A percentile compares a stretch with the other conserved stretches of the same genome.
phyloP scores from a whole-genome alignment of 2,113 vertebrate genomes.

The Fulica atra region DNA sequence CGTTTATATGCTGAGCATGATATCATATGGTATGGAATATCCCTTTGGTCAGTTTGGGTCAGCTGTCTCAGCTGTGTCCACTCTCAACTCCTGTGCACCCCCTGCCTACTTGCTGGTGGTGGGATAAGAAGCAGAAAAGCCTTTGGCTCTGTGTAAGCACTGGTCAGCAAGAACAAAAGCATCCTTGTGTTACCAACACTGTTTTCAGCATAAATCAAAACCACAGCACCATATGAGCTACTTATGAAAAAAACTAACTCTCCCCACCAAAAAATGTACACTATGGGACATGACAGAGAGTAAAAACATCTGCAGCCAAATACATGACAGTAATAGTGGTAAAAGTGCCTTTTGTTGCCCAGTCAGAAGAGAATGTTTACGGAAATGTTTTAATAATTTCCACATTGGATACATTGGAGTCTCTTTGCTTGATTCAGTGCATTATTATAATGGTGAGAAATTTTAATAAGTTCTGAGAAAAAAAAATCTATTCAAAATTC shows the following conservation, averaged over 20 bases:
- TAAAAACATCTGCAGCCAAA: neutral
- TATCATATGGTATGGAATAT: neutral
- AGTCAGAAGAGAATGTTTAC: neutral
- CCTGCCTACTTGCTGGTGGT: neutral
- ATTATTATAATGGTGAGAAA: neutral
- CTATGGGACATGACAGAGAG: neutral
- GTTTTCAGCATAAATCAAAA: neutral
- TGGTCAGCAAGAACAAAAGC: neutral
- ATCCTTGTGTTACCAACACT: neutral
- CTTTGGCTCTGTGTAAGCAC: neutral
- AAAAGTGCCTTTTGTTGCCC: neutral
- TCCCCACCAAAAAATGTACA: neutral
- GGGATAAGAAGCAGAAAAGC: neutral
- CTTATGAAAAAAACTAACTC: neutral
- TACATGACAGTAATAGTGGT: neutral
- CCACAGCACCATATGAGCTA: neutral
- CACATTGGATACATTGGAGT: neutral
- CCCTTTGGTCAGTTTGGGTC: neutral
- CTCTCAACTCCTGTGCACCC: neutral
- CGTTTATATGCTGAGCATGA: neutral
- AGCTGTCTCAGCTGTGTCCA: neutral
- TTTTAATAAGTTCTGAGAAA: neutral
- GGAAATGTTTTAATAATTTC: neutral
- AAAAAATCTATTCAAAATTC: neutral
- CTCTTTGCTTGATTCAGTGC: neutral